phyloP scores from a whole-genome alignment of 2,113 vertebrate genomes.

The Cyprinodon brontotheroides region DNA sequence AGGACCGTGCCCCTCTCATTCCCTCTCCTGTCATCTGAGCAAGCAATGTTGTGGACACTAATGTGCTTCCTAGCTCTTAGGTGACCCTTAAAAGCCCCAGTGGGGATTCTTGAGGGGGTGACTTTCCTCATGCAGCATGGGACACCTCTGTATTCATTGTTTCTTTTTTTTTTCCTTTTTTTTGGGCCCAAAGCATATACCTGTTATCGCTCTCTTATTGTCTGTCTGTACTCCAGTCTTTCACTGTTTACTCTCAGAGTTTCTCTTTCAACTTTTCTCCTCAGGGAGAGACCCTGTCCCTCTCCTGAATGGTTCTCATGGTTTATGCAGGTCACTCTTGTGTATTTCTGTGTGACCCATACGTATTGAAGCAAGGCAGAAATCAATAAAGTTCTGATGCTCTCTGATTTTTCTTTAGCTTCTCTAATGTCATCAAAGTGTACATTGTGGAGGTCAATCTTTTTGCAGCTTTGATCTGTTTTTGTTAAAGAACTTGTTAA shows the following conservation, averaged over 20 bases:
- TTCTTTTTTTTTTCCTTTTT: constrained; percentile 17
- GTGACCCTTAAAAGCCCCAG: constrained; percentile 59
- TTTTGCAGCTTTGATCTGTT: constrained; percentile 16
- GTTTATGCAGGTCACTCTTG: constrained; percentile 15
- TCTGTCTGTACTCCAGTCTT: constrained; percentile 44
- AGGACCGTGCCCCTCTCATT: constrained; percentile 43
- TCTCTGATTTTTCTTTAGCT: constrained; percentile 22
- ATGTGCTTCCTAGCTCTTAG: constrained; percentile 48
- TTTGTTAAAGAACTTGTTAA: constrained; percentile 24
- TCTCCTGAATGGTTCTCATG: constrained; percentile 19
- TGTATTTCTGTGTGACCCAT: constrained; percentile 26
- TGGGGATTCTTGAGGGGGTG: constrained; percentile 43
- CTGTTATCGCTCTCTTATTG: constrained; percentile 55
- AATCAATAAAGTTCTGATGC: constrained; percentile 45
- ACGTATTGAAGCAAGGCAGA: constrained; percentile 16
- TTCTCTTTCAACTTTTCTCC: constrained; percentile 55
- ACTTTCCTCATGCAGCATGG: constrained; percentile 63
- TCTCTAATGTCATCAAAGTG: constrained; percentile 20
- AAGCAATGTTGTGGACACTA: constrained; percentile 45
- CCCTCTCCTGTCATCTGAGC: constrained; percentile 38
- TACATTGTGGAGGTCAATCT: constrained; percentile 20
- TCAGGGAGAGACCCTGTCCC: constrained; percentile 57
- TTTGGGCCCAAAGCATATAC: constrained; percentile 20
- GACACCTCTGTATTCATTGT: constrained; percentile 64
- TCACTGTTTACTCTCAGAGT: constrained; percentile 14